A percentile compares a stretch with the other conserved stretches of the same genome.
These are phyloP conservation scores for Ceratina australensis DNA, from an alignment of 1,140 invertebrate species.

Conservation along the genomic window DNA sequence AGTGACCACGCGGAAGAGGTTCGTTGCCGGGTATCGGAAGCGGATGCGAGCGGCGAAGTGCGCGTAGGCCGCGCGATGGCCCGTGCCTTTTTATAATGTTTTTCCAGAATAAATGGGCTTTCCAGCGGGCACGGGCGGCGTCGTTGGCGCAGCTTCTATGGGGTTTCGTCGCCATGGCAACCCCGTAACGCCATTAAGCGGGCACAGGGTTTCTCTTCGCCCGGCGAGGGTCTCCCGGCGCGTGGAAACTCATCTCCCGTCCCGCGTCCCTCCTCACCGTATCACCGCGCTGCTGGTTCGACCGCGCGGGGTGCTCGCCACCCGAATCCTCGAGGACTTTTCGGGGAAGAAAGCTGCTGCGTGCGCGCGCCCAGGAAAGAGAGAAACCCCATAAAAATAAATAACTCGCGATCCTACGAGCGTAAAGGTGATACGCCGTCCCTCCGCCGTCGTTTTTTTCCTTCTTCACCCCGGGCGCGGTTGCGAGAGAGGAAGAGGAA, in stretches of 20 bases:
- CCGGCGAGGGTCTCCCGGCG: slow-evolving; percentile 51
- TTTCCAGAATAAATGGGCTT: slow-evolving; percentile 80
- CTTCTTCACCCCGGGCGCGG: neutral
- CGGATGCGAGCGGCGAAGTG: slow-evolving; percentile 36
- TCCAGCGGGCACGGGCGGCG: slow-evolving; percentile 64
- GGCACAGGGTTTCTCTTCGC: slow-evolving; percentile 61
- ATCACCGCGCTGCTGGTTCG: slow-evolving; percentile 21
- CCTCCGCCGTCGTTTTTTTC: neutral
- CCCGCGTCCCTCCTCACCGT: slow-evolving; percentile 1
- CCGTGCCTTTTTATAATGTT: slow-evolving; percentile 71
- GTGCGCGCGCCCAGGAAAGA: slow-evolving; percentile 21
- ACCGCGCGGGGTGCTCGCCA: slow-evolving; percentile 17
- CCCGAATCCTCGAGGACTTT: slow-evolving; percentile 63
- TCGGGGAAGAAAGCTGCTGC: slow-evolving; percentile 24
- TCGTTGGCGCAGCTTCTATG: slow-evolving; percentile 69
- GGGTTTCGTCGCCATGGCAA: slow-evolving; percentile 77
- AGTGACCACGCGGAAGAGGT: too few relatives aligned
- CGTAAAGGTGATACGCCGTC: slow-evolving; percentile 68
- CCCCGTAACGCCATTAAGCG: slow-evolving; percentile 79
- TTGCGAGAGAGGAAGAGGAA: neutral
- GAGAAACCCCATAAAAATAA: slow-evolving; percentile 77
- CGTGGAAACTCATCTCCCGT: slow-evolving; percentile 41
- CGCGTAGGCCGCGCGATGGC: slow-evolving; percentile 46
- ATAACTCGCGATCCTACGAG: slow-evolving; percentile 69
- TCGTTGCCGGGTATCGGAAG: too few relatives aligned